Evolutionary conservation across 2,797 vertebrate species (phyloP).

Genomic region (Enteromius thamalakanensis): DNA sequence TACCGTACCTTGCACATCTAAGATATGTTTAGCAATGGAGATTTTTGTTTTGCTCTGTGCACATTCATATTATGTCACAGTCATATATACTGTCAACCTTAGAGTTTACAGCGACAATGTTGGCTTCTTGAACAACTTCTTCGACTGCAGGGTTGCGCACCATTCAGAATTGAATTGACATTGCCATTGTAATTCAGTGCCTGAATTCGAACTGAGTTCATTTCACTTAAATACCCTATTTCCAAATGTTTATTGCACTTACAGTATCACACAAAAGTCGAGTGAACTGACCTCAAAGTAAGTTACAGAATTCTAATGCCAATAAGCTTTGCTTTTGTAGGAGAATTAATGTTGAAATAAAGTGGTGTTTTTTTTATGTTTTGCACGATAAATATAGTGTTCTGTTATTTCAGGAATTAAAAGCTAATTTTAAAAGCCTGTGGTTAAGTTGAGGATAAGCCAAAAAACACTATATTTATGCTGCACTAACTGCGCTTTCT

Average conservation of each 20-base stretch:
- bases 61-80: conserved; percentile 27
- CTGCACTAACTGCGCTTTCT: background rate
- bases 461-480: background rate
- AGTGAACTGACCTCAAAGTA: background rate
- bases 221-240: background rate
- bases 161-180: background rate
- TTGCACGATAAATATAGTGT: background rate
- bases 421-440: background rate
- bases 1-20: conserved; percentile 7
- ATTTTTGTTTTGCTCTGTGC: background rate
- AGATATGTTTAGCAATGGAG: conserved; percentile 3
- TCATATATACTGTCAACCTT: conserved; percentile 31
- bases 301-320: background rate
- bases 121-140: background rate
- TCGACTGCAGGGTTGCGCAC: background rate
- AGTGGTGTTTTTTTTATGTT: background rate
- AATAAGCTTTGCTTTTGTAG: background rate
- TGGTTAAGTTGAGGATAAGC: background rate
- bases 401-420: background rate
- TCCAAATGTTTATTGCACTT: background rate
- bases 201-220: background rate
- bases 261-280: background rate
- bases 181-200: background rate
- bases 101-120: conserved; percentile 20
- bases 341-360: background rate